A percentile compares a stretch with the other conserved stretches of the same genome.
Conservation (phyloP, 2,888 invertebrate species). For the Drosophila prolongata region DNA sequence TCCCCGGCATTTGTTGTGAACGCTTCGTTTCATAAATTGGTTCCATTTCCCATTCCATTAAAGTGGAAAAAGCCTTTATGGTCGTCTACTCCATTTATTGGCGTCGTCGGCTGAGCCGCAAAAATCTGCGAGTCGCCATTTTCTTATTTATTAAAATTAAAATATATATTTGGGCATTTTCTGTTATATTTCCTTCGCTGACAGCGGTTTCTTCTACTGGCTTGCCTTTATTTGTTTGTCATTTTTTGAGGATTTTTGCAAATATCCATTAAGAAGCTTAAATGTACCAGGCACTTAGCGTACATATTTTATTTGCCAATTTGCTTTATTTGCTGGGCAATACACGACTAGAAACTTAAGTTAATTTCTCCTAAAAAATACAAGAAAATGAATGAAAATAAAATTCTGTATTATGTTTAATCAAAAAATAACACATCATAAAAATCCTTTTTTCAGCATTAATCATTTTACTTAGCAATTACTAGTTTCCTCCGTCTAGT, state of each 20-base stretch:
- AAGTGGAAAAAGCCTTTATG: slow-evolving; percentile 42
- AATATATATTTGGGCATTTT: slow-evolving; percentile 56
- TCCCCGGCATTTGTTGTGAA: slow-evolving; percentile 11
- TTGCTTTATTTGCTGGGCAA: not conserved
- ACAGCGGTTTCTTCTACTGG: not conserved
- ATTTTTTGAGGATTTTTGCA: not conserved
- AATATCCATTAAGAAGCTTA: slow-evolving; percentile 3
- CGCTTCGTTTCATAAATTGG: slow-evolving; percentile 62
- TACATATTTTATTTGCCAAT: not conserved
- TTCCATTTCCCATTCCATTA: slow-evolving; percentile 37
- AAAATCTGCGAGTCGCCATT: slow-evolving; percentile 76
- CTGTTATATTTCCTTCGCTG: not conserved
- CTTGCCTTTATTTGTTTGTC: slow-evolving; percentile 27
- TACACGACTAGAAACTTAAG: not conserved
- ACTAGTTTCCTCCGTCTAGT: not conserved
- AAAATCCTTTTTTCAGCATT: not conserved
- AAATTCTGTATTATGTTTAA: no score
- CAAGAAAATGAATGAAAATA: no score
- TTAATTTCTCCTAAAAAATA: no score
- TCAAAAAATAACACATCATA: no score
- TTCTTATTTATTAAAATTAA: slow-evolving; percentile 82
- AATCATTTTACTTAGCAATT: not conserved
- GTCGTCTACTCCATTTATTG: slow-evolving; percentile 66
- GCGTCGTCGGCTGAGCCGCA: slow-evolving; percentile 59
- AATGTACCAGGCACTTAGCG: not conserved